Conservation (phyloP, 64 coral and sea anemone species). For the Acropora tenuis region DNA sequence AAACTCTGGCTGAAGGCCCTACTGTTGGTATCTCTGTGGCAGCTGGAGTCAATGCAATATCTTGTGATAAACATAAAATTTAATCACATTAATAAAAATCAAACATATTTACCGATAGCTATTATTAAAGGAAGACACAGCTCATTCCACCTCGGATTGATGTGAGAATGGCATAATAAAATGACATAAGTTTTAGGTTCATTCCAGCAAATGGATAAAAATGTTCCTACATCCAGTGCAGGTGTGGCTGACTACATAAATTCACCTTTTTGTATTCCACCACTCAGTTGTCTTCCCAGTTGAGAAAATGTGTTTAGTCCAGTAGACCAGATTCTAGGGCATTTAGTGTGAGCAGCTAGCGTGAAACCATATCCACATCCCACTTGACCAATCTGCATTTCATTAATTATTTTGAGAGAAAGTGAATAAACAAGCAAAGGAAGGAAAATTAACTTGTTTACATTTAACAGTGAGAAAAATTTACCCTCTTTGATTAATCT, state of each 20-base stretch:
- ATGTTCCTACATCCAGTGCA: no score
- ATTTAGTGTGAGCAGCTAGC: slow-evolving; percentile 18
- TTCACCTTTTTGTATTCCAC: not conserved
- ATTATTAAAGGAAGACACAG: no score
- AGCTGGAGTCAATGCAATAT: not conserved
- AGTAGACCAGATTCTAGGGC: slow-evolving; percentile 28
- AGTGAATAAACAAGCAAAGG: not conserved
- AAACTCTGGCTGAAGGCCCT: slow-evolving; percentile 3
- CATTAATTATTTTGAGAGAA: not conserved
- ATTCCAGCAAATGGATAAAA: no score
- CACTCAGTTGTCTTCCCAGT: not conserved
- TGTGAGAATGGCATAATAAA: no score
- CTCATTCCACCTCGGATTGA: no score
- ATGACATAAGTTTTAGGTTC: no score
- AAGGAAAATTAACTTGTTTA: no score
- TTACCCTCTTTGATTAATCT: no score
- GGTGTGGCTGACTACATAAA: not conserved
- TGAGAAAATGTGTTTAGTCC: slow-evolving; percentile 49
- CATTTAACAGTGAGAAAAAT: no score
- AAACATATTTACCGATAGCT: no score
- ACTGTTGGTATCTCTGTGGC: not conserved
- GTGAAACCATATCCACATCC: slow-evolving; percentile 86
- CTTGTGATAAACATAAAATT: not conserved
- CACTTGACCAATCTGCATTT: slow-evolving; percentile 47
- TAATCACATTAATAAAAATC: no score